Percentiles rank a stretch among this genome's conserved stretches.
These are phyloP conservation scores for Scolanthus callimorphus DNA, from an alignment of 92 coral and sea anemone species.

Conservation along the genomic window DNA sequence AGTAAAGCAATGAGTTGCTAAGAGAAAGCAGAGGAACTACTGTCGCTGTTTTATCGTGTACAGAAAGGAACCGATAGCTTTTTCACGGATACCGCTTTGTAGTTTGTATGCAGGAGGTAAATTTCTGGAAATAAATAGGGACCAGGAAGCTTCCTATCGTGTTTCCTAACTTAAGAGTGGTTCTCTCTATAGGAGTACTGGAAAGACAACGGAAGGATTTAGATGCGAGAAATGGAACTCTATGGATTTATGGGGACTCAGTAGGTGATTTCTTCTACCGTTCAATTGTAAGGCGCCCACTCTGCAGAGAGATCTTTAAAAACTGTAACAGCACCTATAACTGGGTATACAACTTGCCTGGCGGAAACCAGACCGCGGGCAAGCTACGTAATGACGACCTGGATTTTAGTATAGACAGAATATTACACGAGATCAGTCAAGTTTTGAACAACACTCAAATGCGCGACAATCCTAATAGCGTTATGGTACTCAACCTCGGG, in stretches of 20 bases:
- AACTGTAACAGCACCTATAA: slow-evolving; percentile 55
- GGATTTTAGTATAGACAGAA: slow-evolving; percentile 54
- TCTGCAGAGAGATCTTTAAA: slow-evolving; percentile 53
- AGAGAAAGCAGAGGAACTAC: no score
- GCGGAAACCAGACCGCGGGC: slow-evolving; percentile 10
- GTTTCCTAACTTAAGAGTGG: no score
- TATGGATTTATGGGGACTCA: slow-evolving; percentile 81
- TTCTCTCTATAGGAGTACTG: no score
- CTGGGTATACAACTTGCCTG: slow-evolving; percentile 49
- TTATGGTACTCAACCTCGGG: slow-evolving; percentile 72
- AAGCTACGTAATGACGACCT: slow-evolving; percentile 38
- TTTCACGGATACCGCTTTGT: no score
- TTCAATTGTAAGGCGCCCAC: slow-evolving; percentile 29
- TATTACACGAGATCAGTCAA: slow-evolving; percentile 24
- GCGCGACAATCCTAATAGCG: slow-evolving; percentile 67
- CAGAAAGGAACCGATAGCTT: no score
- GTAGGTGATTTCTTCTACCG: slow-evolving; percentile 47
- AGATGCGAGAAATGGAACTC: slow-evolving; percentile 22
- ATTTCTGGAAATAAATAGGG: no score
- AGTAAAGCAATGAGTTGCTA: no score
- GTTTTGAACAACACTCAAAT: slow-evolving; percentile 65
- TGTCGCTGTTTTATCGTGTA: no score
- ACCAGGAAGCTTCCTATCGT: no score
- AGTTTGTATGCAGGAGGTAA: no score
- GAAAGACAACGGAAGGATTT: no score